Conservation (phyloP, 2,113 vertebrate genomes). For the Psammodynastes pulverulentus region DNA sequence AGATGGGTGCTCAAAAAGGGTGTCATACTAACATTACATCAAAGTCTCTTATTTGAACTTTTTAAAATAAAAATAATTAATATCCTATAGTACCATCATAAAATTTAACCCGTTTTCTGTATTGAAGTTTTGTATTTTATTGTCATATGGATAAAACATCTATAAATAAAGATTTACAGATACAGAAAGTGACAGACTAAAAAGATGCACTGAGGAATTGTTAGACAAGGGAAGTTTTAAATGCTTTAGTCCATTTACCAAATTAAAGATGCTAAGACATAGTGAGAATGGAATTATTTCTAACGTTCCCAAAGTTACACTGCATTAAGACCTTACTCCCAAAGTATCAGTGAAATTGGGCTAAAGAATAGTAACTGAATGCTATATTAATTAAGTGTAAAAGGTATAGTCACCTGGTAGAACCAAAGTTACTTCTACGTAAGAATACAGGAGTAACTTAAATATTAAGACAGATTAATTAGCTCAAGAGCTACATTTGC, state of each 20-base stretch:
- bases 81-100: not conserved
- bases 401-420: constrained; percentile 63
- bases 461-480: constrained; percentile 65
- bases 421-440: constrained; percentile 63
- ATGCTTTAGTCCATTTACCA: constrained; percentile 35
- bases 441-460: constrained; percentile 67
- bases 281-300: constrained; percentile 67
- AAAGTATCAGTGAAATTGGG: constrained; percentile 73
- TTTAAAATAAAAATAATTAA: not conserved
- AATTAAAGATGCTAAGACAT: constrained; percentile 51
- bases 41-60: not conserved
- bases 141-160: not conserved
- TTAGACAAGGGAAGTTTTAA: constrained; percentile 44
- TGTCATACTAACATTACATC: not conserved
- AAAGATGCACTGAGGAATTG: constrained; percentile 32
- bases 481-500: constrained; percentile 67
- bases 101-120: not conserved
- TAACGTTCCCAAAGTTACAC: constrained; percentile 75
- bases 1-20: not conserved
- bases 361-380: constrained; percentile 77
- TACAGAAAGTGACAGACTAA: not conserved
- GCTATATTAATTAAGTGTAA: constrained; percentile 67
- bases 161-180: not conserved
- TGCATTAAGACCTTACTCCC: constrained; percentile 73
- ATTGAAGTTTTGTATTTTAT: not conserved